A percentile compares a stretch with the other conserved stretches of the same genome.
Conservation (phyloP, 1,140 invertebrate species). For the Coptotermes formosanus region DNA sequence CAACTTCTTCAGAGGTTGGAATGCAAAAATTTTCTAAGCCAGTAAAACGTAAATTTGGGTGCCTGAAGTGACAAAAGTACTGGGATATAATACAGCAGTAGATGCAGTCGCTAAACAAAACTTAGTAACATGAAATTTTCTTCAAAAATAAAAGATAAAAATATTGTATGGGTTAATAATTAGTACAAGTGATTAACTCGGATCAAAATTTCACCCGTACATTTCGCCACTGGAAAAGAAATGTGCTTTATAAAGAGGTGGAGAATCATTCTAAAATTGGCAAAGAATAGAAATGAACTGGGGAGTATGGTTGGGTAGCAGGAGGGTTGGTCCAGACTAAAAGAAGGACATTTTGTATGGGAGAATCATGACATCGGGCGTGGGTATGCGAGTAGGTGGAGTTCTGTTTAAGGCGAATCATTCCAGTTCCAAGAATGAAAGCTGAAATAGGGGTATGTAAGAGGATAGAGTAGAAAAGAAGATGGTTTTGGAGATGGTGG, state of each 20-base stretch:
- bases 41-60: no score
- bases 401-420: conserved; percentile 1
- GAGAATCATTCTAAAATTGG: background rate
- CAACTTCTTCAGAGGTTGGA: no score
- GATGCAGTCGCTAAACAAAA: no score
- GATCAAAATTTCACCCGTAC: background rate
- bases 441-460: background rate
- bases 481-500: background rate
- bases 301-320: background rate
- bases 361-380: background rate
- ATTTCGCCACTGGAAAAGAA: conserved; percentile 10
- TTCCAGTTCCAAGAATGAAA: conserved; percentile 2
- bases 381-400: background rate
- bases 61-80: no score
- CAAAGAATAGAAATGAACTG: background rate
- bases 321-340: conserved; percentile 1
- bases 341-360: background rate
- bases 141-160: no score
- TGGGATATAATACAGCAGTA: no score
- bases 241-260: background rate
- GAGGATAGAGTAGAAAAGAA: background rate
- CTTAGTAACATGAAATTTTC: no score
- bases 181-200: no score
- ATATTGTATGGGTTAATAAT: no score
- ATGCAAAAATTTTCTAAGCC: no score